Evolutionary conservation across 2,888 invertebrate genomes (phyloP), one percentile per base, ranked within the genome.

Genomic region (Monopis laevigella): DNA sequence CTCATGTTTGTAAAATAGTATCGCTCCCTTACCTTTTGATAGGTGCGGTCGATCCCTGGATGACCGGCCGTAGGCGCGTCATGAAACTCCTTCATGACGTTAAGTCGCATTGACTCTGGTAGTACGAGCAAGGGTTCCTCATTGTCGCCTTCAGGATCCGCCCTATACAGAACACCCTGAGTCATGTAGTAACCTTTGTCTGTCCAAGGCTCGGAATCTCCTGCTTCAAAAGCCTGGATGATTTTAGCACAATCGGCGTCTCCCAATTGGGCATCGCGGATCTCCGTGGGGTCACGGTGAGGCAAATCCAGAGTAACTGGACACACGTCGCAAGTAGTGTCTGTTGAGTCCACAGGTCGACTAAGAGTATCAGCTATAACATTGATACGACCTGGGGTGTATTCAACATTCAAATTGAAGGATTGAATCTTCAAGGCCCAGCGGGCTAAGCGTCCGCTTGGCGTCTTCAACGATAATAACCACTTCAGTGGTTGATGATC

Each of bases 401-500:
- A 68, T 4, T 50, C 41, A 3, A 65, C 52, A 1, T 50, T 47
- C 10, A 68, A 48, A 24, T 66, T 51, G 44, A 56, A 68, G 2
- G 54, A 46, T 44, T 65, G 59, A 1, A 77, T 43, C n/a, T 45
- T 41, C 2, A 51, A n/a, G 0, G 64, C 62, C 78, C 74, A 81
- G 13, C 73, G 46, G 0, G 63, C 62, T 1, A 81, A 45, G 16
- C 73, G 43, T 17, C 68, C 67, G 5, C 55, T 52, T 1, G 64
- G 61, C n/a, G 70, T 54, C 45, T 71, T 69, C 1, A 72, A 26
- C 0, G 52, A 48, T 45, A 66, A 46, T 4, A 82, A 45, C 67
- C 71, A 77, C 39, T 53, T 54, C 6, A 82, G 50, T 0, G 75
- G 65, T 46, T 65, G 63, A 46, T 74, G 77, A 46, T 77, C 74